These are phyloP conservation scores for Lerema accius DNA, from an alignment of 1,140 invertebrate species.

Conservation along the genomic window DNA sequence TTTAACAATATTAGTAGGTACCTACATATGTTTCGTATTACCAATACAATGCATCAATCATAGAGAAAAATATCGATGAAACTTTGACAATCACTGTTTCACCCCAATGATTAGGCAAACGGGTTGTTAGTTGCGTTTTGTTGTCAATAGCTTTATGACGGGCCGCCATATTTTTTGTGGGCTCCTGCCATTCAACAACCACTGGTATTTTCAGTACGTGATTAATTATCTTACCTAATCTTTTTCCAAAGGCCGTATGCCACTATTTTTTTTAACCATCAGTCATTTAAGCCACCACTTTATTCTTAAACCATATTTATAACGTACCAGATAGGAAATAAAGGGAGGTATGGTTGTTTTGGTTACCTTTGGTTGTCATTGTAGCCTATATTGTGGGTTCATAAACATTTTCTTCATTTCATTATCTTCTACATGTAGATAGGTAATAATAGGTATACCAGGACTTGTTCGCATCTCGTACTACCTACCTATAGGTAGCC, in stretches of 20 bases:
- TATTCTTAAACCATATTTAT: background rate
- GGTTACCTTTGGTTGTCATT: no score
- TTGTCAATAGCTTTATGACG: slow-evolving; percentile 57
- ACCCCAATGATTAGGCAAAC: slow-evolving; percentile 60
- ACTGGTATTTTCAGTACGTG: slow-evolving; percentile 24
- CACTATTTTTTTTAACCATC: background rate
- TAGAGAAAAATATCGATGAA: background rate
- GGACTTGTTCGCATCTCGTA: no score
- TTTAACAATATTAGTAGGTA: no score
- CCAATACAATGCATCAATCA: no score
- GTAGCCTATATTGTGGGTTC: no score
- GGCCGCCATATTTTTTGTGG: slow-evolving; percentile 46
- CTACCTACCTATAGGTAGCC: no score
- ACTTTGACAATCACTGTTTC: slow-evolving; percentile 2
- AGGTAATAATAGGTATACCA: no score
- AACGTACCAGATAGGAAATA: no score
- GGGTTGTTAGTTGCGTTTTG: slow-evolving; percentile 47
- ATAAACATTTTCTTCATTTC: no score
- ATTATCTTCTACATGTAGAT: no score
- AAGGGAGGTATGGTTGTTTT: no score
- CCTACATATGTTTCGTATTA: no score
- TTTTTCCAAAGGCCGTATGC: slow-evolving; percentile 1
- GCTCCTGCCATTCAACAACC: slow-evolving; percentile 24
- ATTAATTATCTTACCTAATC: slow-evolving; percentile 19
- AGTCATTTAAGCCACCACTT: background rate